Percentiles rank a stretch among this genome's conserved stretches.
phyloP scores from a whole-genome alignment of 2,888 invertebrate genomes.

The Embidobia sp. region DNA sequence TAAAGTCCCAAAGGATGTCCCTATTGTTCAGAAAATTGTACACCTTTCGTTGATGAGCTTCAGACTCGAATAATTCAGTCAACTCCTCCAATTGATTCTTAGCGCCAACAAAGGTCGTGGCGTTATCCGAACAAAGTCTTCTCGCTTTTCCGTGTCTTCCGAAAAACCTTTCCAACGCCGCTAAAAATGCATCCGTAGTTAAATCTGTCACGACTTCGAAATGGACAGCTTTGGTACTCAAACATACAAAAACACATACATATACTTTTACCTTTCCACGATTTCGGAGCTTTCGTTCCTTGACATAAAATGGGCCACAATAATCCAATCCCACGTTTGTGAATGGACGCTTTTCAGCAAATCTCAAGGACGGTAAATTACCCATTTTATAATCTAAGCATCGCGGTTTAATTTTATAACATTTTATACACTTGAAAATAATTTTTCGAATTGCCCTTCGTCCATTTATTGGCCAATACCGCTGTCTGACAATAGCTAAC shows the following conservation, averaged over 20 bases:
- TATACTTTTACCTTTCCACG: conserved; percentile 5
- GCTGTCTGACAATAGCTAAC: not conserved
- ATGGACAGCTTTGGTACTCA: not conserved
- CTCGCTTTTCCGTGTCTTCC: not conserved
- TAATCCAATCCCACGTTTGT: not conserved
- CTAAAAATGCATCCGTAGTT: not conserved
- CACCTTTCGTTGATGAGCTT: too few relatives aligned
- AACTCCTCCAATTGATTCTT: conserved; percentile 6
- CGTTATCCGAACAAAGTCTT: not conserved
- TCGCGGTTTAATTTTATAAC: conserved; percentile 15
- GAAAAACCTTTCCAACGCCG: conserved; percentile 1
- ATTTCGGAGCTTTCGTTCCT: conserved; percentile 9
- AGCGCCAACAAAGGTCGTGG: not conserved
- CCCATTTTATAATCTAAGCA: conserved; percentile 8
- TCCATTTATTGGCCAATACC: conserved; percentile 13
- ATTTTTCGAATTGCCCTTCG: not conserved
- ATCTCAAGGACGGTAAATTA: conserved; percentile 11
- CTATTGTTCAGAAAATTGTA: too few relatives aligned
- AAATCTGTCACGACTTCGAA: not conserved
- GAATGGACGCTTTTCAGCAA: conserved; percentile 1
- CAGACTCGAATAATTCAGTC: not conserved
- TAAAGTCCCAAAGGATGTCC: too few relatives aligned
- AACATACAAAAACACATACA: not conserved
- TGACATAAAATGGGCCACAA: conserved; percentile 4
- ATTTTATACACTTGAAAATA: conserved; percentile 1